These are phyloP conservation scores for Cassiopea andromeda DNA, from an alignment of 30 jellyfish, hydroid and myxozoan species.

Conservation along the genomic window DNA sequence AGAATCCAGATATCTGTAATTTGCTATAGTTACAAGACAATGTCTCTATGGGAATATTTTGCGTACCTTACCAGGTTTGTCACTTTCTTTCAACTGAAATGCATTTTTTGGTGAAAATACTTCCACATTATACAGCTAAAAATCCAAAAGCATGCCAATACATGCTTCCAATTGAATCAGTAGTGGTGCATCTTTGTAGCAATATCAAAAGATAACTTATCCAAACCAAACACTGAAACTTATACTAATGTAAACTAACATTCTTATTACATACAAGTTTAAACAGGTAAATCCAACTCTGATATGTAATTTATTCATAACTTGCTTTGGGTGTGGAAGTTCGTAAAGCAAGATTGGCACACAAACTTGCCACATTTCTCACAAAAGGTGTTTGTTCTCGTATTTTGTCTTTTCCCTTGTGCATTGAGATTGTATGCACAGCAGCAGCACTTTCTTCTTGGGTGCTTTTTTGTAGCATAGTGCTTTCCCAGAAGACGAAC, in stretches of 20 bases:
- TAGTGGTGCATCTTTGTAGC: not conserved
- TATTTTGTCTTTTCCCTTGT: conserved; percentile 12
- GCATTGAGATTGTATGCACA: conserved; percentile 19
- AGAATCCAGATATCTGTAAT: not conserved
- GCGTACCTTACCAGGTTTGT: not conserved
- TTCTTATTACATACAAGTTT: not conserved
- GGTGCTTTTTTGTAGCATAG: conserved; percentile 53
- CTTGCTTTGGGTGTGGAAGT: conserved; percentile 14
- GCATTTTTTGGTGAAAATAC: not conserved
- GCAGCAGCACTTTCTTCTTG: conserved; percentile 38
- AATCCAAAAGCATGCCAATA: not conserved
- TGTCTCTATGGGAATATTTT: not conserved
- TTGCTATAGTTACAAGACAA: not conserved
- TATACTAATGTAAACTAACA: not conserved
- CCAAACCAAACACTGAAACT: not conserved
- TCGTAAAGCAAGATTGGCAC: conserved; percentile 6
- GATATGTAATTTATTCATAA: not conserved
- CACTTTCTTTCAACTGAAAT: not conserved
- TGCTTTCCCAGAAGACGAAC: conserved; percentile 56
- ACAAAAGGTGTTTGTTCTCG: conserved; percentile 16
- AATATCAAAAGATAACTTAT: not conserved
- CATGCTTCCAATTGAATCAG: not conserved
- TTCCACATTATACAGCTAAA: not conserved
- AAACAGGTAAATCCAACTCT: not conserved
- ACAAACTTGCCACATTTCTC: conserved; percentile 50